Conservation (phyloP, 1,140 invertebrate species). For the Sycobia sp. region DNA sequence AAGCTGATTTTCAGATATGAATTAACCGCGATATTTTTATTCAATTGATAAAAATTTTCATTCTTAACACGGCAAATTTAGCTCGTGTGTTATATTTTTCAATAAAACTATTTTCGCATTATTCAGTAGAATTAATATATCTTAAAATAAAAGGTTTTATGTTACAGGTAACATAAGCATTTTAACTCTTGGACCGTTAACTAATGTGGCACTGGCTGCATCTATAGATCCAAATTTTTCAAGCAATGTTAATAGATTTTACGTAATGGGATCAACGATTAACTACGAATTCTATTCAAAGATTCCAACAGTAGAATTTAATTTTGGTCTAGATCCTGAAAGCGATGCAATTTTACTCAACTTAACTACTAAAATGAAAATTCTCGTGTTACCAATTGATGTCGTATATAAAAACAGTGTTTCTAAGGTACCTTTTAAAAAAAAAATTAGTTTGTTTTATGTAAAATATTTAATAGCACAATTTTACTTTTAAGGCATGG, state of each 20-base stretch:
- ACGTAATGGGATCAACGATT: conserved; percentile 68
- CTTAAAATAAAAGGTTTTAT: too few relatives aligned
- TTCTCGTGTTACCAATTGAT: conserved; percentile 61
- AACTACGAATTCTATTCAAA: too few relatives aligned
- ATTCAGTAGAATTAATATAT: too few relatives aligned
- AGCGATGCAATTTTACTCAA: conserved; percentile 66
- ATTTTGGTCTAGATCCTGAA: conserved; percentile 71
- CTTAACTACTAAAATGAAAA: conserved; percentile 39
- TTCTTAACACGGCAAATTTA: too few relatives aligned
- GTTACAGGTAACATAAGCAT: conserved; percentile 48
- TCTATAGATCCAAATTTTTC: conserved; percentile 63
- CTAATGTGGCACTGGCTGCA: conserved; percentile 68
- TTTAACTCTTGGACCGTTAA: conserved; percentile 66
- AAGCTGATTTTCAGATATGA: too few relatives aligned
- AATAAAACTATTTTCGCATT: too few relatives aligned
- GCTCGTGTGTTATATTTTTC: too few relatives aligned
- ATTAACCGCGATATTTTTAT: too few relatives aligned
- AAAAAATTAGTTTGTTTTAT: too few relatives aligned
- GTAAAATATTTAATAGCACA: background rate
- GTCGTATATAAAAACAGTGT: conserved; percentile 39
- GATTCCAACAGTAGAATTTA: conserved; percentile 70
- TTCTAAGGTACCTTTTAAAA: conserved; percentile 41
- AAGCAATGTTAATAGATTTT: conserved; percentile 60
- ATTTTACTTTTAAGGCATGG: conserved; percentile 51
- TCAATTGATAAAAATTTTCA: too few relatives aligned